Percentiles rank a stretch among this genome's conserved stretches.
phyloP scores from a whole-genome alignment of 2,797 vertebrate species.

The Apogon talboti region DNA sequence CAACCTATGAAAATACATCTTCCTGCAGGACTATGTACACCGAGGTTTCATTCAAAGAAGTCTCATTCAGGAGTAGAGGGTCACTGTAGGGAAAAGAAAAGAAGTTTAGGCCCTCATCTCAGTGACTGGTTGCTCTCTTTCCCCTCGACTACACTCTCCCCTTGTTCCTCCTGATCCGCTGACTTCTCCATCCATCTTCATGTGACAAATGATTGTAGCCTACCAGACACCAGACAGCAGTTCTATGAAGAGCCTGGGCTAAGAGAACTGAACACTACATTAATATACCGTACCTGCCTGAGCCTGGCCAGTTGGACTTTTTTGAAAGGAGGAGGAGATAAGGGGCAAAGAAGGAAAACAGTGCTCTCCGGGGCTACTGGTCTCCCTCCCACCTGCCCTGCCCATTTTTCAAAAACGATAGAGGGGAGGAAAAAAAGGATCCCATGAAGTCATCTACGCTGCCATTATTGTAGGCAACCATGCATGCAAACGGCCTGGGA shows the following conservation, averaged over 20 bases:
- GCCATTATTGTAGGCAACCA: constrained; percentile 17
- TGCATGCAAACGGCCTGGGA: constrained; percentile 34
- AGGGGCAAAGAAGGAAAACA: constrained; percentile 2
- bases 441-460: constrained; percentile 6
- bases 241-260: constrained; percentile 26
- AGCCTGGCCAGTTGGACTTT: constrained; percentile 1
- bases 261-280: constrained; percentile 21
- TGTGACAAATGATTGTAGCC: constrained; percentile 35
- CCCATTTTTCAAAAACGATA: constrained; percentile 23
- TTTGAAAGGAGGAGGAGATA: neutral
- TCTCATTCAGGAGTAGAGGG: constrained; percentile 42
- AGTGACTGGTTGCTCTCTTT: constrained; percentile 32
- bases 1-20: too few relatives aligned
- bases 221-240: too few relatives aligned
- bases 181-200: constrained; percentile 33
- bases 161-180: constrained; percentile 7
- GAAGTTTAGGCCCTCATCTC: constrained; percentile 64
- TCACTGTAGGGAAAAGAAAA: constrained; percentile 41
- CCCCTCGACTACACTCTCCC: neutral
- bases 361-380: neutral
- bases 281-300: too few relatives aligned
- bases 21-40: too few relatives aligned
- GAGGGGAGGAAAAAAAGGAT: neutral
- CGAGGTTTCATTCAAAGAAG: constrained; percentile 3
- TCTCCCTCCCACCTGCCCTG: constrained; percentile 4